These are phyloP conservation scores for Pseudomyrmex pallidus DNA, from an alignment of 1,140 invertebrate species.

Conservation along the genomic window DNA sequence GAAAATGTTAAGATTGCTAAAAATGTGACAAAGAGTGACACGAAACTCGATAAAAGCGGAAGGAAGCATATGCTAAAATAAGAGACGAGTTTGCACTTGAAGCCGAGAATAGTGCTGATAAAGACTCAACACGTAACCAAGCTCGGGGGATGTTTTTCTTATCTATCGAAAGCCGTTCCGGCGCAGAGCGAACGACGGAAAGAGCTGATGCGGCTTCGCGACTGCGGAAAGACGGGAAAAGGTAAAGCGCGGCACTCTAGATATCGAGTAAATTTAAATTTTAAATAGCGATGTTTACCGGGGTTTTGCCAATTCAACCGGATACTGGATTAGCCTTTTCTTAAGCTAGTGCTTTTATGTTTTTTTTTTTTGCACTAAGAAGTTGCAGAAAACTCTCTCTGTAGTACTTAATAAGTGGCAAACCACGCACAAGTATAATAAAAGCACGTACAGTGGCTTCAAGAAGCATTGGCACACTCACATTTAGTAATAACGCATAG, in stretches of 20 bases:
- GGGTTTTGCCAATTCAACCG: slow-evolving; percentile 64
- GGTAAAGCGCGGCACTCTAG: slow-evolving; percentile 44
- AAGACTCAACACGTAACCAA: slow-evolving; percentile 67
- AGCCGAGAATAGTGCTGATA: slow-evolving; percentile 54
- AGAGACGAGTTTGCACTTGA: slow-evolving; percentile 38
- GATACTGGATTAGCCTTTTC: slow-evolving; percentile 68
- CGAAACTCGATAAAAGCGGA: background rate
- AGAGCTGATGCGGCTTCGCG: slow-evolving; percentile 38
- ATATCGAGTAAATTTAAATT: slow-evolving; percentile 76
- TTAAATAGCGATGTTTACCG: slow-evolving; percentile 73
- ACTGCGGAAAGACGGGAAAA: slow-evolving; percentile 31
- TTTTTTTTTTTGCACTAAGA: background rate
- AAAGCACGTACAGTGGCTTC: too few species aligned
- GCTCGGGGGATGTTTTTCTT: slow-evolving; percentile 65
- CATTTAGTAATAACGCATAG: too few species aligned
- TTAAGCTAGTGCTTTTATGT: slow-evolving; percentile 33
- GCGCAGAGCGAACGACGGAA: slow-evolving; percentile 44
- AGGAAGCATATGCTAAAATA: slow-evolving; percentile 44
- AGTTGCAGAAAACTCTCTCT: background rate
- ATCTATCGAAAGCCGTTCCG: slow-evolving; percentile 63
- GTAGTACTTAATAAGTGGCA: background rate
- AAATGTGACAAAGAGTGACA: background rate
- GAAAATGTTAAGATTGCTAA: background rate
- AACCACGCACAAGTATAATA: background rate
- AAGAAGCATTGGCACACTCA: too few species aligned